Evolutionary conservation across 2,888 invertebrate species (phyloP).

Genomic region (Tenodera sinensis): DNA sequence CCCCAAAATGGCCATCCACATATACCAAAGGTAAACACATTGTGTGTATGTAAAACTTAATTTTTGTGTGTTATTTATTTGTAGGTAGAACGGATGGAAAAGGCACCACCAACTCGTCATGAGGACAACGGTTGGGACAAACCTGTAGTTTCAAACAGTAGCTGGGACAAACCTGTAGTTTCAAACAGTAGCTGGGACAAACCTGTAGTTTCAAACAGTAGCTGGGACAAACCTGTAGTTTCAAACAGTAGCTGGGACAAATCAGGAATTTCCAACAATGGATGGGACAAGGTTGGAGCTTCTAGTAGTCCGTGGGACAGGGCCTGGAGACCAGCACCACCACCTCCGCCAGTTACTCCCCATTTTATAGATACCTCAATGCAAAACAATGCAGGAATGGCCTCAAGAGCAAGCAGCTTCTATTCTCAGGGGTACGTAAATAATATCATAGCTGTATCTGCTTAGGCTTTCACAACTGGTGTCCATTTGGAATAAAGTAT

Average conservation of each 20-base stretch:
- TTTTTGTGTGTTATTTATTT: not conserved
- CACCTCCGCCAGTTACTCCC: slow-evolving; percentile 59
- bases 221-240: not conserved
- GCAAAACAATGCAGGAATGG: slow-evolving; percentile 29
- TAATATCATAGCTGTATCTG: not conserved
- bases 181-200: slow-evolving; percentile 23
- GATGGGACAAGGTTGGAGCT: no score
- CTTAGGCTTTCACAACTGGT: no score
- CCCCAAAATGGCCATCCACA: no score
- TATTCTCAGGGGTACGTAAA: slow-evolving; percentile 46
- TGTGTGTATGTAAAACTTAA: no score
- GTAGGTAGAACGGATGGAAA: slow-evolving; percentile 60
- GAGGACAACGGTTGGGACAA: not conserved
- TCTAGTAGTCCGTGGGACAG: slow-evolving; percentile 41
- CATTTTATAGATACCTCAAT: slow-evolving; percentile 33
- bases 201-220: not conserved
- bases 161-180: slow-evolving; percentile 8
- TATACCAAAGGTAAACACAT: no score
- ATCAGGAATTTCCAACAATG: slow-evolving; percentile 2
- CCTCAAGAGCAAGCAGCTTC: slow-evolving; percentile 47
- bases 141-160: not conserved
- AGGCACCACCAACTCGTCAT: slow-evolving; percentile 41
- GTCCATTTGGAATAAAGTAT: no score
- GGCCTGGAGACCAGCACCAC: slow-evolving; percentile 56
- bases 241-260: slow-evolving; percentile 13